Percentiles rank a stretch among this genome's conserved stretches.
Evolutionary conservation across 2,797 vertebrate species (phyloP).

Genomic region (Notolabrus celidotus): DNA sequence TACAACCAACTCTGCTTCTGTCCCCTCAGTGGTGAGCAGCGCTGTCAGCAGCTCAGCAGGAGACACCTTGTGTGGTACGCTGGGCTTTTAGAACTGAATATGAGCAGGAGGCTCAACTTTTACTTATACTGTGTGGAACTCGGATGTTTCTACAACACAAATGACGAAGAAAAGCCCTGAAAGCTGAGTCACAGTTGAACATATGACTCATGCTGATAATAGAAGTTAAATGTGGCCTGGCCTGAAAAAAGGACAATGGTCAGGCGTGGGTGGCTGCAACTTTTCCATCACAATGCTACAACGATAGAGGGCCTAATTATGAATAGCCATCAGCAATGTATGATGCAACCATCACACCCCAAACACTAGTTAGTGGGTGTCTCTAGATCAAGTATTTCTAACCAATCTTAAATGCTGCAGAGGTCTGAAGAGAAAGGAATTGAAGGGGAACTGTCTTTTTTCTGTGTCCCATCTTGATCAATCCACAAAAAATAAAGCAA

Average conservation of each 20-base stretch:
- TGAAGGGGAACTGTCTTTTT: constrained; percentile 2
- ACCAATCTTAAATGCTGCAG: background rate
- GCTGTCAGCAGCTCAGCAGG: background rate
- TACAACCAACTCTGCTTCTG: background rate
- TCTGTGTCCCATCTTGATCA: background rate
- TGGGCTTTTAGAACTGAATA: background rate
- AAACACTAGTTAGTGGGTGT: background rate
- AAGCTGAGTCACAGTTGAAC: background rate
- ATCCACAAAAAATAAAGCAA: background rate
- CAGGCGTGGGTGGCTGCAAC: background rate
- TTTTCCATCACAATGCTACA: background rate
- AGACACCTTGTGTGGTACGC: background rate
- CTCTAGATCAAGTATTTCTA: background rate
- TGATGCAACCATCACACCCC: background rate
- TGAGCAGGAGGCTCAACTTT: background rate
- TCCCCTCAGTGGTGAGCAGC: background rate
- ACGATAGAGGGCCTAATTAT: background rate
- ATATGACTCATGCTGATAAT: background rate
- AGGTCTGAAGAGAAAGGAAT: background rate
- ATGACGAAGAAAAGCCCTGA: background rate
- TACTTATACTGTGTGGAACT: background rate
- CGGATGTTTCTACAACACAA: background rate
- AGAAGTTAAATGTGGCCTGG: background rate
- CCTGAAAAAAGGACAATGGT: background rate
- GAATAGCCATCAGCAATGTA: background rate